phyloP scores from a whole-genome alignment of 2,797 vertebrate species.

The Florisuga fusca region DNA sequence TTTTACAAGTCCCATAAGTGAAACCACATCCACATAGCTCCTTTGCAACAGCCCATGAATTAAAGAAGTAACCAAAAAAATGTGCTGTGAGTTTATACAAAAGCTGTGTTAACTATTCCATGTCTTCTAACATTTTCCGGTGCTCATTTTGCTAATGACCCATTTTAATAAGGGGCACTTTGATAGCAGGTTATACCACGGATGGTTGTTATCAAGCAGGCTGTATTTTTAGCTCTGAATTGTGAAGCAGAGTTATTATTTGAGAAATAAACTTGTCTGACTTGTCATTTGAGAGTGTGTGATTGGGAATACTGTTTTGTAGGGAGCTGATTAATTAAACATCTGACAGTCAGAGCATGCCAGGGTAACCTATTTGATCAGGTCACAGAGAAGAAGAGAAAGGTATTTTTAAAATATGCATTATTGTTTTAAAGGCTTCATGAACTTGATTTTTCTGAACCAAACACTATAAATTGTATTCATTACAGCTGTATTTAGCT shows the following conservation, averaged over 20 bases:
- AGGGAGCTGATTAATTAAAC: constrained; percentile 75
- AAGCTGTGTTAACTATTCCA: neutral
- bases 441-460: constrained; percentile 18
- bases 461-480: constrained; percentile 45
- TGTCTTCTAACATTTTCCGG: neutral
- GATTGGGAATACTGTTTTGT: constrained; percentile 5
- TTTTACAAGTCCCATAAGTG: constrained; percentile 12
- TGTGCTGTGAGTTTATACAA: neutral
- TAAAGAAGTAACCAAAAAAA: neutral
- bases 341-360: constrained; percentile 59
- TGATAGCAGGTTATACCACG: neutral
- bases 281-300: constrained; percentile 37
- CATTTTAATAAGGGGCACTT: neutral
- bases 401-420: constrained; percentile 41
- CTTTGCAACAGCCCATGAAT: neutral
- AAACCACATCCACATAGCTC: neutral
- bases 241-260: constrained; percentile 36
- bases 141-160: neutral
- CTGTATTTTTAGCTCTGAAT: constrained; percentile 60
- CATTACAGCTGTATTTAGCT: constrained; percentile 71
- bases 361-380: constrained; percentile 71
- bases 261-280: constrained; percentile 30
- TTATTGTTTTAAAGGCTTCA: neutral
- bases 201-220: neutral
- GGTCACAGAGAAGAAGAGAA: neutral